phyloP scores from a whole-genome alignment of 2,113 vertebrate genomes.

The Xiphorhynchus elegans region DNA sequence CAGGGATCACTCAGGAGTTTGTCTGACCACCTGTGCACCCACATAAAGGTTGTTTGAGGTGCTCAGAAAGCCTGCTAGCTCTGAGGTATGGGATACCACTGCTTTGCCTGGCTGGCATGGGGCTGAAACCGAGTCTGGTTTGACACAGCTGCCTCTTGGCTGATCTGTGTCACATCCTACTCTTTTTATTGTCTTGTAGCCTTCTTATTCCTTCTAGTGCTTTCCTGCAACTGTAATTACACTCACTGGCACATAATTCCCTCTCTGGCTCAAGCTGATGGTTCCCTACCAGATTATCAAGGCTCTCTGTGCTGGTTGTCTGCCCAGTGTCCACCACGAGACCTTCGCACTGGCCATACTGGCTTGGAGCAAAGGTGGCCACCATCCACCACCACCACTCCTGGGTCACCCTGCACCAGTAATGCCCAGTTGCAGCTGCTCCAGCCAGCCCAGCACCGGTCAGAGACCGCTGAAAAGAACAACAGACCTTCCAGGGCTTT shows the following conservation, averaged over 20 bases:
- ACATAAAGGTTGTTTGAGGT: neutral
- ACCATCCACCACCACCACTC: neutral
- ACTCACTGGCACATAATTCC: neutral
- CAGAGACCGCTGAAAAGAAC: neutral
- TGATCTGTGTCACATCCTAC: neutral
- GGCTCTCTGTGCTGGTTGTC: neutral
- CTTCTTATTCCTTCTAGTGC: neutral
- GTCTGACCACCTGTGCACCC: neutral
- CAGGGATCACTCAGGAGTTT: neutral
- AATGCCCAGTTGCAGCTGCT: neutral
- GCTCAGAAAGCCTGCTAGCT: neutral
- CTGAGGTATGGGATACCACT: neutral
- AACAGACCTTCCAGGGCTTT: neutral
- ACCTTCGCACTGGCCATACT: neutral
- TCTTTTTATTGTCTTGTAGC: neutral
- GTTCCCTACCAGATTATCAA: neutral
- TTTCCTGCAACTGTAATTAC: neutral
- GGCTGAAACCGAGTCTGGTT: neutral
- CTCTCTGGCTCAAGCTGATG: neutral
- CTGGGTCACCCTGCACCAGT: neutral
- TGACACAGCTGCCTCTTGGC: neutral
- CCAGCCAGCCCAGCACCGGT: neutral
- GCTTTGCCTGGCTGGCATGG: neutral
- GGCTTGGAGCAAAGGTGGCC: neutral
- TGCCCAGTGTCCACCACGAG: neutral